phyloP scores from a whole-genome alignment of 2,113 vertebrate genomes.

The Centropus unirufus region DNA sequence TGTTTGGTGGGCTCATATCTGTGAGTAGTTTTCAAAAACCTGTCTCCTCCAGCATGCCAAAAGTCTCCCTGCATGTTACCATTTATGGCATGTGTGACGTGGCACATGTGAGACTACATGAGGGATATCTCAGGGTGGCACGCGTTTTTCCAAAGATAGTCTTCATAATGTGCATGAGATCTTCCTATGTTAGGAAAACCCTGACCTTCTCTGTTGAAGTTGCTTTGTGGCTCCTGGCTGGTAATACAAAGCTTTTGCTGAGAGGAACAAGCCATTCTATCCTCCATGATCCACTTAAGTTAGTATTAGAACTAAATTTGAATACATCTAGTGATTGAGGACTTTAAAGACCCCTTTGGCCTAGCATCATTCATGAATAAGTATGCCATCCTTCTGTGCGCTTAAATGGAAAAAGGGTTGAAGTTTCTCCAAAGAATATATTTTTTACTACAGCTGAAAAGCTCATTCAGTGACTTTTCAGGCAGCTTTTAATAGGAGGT shows the following conservation, averaged over 20 bases:
- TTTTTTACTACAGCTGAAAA: neutral
- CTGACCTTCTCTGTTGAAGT: neutral
- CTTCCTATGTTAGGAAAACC: neutral
- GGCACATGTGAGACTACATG: neutral
- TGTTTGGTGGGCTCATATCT: neutral
- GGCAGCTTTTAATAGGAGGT: neutral
- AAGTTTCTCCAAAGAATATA: constrained; percentile 28
- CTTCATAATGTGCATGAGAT: neutral
- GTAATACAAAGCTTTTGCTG: neutral
- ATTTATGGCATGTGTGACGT: neutral
- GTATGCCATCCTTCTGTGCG: neutral
- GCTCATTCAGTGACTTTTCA: neutral
- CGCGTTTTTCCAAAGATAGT: neutral
- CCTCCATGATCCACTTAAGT: neutral
- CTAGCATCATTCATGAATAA: neutral
- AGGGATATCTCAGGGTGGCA: neutral
- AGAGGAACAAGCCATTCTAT: neutral
- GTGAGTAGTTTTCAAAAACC: neutral
- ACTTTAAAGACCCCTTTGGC: constrained; percentile 11
- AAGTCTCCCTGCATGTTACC: neutral
- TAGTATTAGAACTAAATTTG: constrained; percentile 3
- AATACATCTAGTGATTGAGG: neutral
- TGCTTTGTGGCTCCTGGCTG: neutral
- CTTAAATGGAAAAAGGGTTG: constrained; percentile 16
- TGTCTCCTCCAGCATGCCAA: neutral